Evolutionary conservation across 2,888 invertebrate species (phyloP), one percentile per base, ranked within the genome.

Genomic region (Eilema sororculum): DNA sequence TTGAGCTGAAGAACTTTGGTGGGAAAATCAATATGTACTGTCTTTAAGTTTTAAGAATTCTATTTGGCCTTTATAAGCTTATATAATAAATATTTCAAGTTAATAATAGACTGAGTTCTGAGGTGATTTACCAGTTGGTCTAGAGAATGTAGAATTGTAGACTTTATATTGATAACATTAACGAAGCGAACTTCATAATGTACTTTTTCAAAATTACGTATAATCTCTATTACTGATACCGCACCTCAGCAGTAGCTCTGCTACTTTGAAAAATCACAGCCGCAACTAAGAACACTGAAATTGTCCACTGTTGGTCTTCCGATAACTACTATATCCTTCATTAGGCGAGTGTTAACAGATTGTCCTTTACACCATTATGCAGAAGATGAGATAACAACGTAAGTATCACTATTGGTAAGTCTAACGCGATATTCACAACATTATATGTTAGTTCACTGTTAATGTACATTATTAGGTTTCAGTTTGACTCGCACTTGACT

Each of bases 221-320:
- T 74, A 76, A 56, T 67, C 67, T 66, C 20, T 66, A 28, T 10
- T 22, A 58, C 24, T 65, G 65, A 78, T 70, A 72, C 71, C 60
- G 25, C 69, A 67, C 82, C 78, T 75, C 71, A 72, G 73, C 69
- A 65, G 64, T 59, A 67, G 74, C 68, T 76, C 78, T 72, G 83
- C 79, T 83, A 83, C 71, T 77, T 66, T 74, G 81, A 85, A 78
- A 80, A 88, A 90, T 91, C 91, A 91, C 91, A 92, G 91, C 91
- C 91, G 81, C 86, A 84, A 86, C 85, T 86, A 86, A 85, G 82
- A 88, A 88, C 88, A 85, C 84, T 80, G 82, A 79, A 82, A 82
- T 79, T 74, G 73, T 76, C 69, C 74, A 75, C 76, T 2, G 65
- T 69, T 75, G 67, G 66, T 73, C 33, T 63, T 66, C 13, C 41